A percentile compares a stretch with the other conserved stretches of the same genome.
Conservation (phyloP, 2,113 vertebrate species). For the Hemibagrus wyckioides region DNA sequence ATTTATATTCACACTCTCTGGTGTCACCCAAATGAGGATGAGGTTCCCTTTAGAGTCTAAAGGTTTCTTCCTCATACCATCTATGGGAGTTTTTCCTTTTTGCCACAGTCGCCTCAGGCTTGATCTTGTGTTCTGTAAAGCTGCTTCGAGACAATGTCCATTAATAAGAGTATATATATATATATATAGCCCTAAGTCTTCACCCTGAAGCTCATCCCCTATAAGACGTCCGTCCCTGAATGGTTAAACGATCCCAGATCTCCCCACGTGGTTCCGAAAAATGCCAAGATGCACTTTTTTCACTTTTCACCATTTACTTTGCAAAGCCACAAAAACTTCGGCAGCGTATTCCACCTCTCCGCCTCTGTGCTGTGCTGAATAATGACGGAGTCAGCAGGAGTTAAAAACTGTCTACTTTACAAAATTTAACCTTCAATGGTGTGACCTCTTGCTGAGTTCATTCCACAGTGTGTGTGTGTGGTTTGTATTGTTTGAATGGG, state of each 20-base stretch:
- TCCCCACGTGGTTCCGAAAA: conserved; percentile 17
- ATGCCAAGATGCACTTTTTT: neutral
- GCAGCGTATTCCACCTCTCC: neutral
- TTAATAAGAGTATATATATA: too few species aligned
- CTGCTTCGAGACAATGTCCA: too few species aligned
- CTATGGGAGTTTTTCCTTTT: too few species aligned
- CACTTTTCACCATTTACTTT: neutral
- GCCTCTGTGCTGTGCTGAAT: neutral
- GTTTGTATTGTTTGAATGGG: neutral
- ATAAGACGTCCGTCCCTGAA: neutral
- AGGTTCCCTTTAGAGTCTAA: too few species aligned
- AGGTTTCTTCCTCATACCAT: too few species aligned
- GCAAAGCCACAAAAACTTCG: conserved; percentile 20
- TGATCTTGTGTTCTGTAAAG: too few species aligned
- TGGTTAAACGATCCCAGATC: neutral
- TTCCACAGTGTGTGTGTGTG: neutral
- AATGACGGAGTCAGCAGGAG: conserved; percentile 14
- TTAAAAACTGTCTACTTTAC: neutral
- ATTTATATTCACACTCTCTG: too few species aligned
- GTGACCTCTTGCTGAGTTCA: neutral
- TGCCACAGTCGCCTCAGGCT: too few species aligned
- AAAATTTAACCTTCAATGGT: neutral
- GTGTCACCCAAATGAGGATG: too few species aligned
- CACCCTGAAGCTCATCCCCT: neutral
- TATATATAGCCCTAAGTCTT: neutral